These are phyloP conservation scores for Drosophila paramelanica DNA, from an alignment of 2,888 invertebrate species.

Conservation along the genomic window DNA sequence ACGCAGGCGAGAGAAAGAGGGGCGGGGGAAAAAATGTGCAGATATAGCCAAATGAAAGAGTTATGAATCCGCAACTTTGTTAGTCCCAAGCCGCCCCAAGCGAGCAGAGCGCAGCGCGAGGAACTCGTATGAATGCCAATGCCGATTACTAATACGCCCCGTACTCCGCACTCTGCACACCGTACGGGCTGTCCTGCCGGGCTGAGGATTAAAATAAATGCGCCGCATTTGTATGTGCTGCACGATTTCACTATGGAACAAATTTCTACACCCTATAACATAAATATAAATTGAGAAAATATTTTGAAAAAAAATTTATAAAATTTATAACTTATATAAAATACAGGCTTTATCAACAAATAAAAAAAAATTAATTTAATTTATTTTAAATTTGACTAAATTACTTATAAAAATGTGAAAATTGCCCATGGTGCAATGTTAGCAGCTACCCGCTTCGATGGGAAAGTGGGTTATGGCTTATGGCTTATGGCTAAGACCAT, in stretches of 20 bases:
- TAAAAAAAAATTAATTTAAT: no score
- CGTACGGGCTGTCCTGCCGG: not conserved
- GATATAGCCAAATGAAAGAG: constrained; percentile 79
- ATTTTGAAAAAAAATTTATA: no score
- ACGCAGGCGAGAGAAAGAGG: constrained; percentile 25
- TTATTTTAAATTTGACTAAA: no score
- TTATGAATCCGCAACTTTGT: constrained; percentile 81
- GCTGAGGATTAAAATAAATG: constrained; percentile 75
- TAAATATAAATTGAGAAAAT: not conserved
- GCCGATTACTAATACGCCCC: constrained; percentile 76
- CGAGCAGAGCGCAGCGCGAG: constrained; percentile 25
- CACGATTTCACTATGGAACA: constrained; percentile 43
- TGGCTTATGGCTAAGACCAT: constrained; percentile 46
- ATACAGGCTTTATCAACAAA: no score
- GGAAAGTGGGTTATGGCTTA: constrained; percentile 41
- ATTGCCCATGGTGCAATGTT: not conserved
- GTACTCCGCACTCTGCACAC: constrained; percentile 22
- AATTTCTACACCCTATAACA: not conserved
- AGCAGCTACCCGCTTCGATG: constrained; percentile 26
- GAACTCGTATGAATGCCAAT: constrained; percentile 68
- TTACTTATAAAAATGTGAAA: not conserved
- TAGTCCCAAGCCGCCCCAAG: constrained; percentile 48
- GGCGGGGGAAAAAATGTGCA: constrained; percentile 60
- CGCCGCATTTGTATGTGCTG: constrained; percentile 73
- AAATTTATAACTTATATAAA: no score